Percentiles rank a stretch among this genome's conserved stretches.
Evolutionary conservation across 2,797 vertebrate species (phyloP).

Genomic region (Octomys mimax): DNA sequence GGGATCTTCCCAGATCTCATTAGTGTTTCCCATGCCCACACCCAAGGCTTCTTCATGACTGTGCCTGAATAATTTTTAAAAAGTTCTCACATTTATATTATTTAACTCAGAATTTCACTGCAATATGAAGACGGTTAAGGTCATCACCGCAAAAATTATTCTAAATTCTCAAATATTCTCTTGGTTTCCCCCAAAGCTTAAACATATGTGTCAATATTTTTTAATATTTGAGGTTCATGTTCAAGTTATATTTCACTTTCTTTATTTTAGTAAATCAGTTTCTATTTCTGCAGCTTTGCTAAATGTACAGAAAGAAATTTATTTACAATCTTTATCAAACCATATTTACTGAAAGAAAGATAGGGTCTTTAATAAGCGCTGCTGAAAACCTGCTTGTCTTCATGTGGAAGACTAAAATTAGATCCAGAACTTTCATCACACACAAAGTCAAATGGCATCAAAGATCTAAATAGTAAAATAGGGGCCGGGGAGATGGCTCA

Average conservation of each 20-base stretch:
- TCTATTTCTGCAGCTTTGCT: background rate
- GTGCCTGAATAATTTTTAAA: background rate
- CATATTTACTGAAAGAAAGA: no score
- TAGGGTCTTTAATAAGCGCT: no score
- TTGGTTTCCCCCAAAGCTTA: background rate
- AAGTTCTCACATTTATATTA: background rate
- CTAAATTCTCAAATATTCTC: background rate
- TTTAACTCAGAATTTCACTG: background rate
- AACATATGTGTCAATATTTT: background rate
- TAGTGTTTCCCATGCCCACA: background rate
- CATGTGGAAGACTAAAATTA: no score
- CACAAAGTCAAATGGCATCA: no score
- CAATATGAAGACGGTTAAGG: background rate
- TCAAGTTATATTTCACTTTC: background rate
- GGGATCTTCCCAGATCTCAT: background rate
- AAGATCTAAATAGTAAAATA: no score
- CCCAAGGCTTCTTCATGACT: background rate
- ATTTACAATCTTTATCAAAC: background rate
- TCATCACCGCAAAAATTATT: background rate
- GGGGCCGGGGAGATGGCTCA: no score
- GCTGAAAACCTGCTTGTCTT: no score
- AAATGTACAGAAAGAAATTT: background rate
- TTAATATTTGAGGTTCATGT: background rate
- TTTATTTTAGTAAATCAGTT: background rate
- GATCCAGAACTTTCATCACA: no score